Evolutionary conservation across 2,888 invertebrate species (phyloP), one percentile per base, ranked within the genome.

Genomic region (Drosophila subsilvestris): DNA sequence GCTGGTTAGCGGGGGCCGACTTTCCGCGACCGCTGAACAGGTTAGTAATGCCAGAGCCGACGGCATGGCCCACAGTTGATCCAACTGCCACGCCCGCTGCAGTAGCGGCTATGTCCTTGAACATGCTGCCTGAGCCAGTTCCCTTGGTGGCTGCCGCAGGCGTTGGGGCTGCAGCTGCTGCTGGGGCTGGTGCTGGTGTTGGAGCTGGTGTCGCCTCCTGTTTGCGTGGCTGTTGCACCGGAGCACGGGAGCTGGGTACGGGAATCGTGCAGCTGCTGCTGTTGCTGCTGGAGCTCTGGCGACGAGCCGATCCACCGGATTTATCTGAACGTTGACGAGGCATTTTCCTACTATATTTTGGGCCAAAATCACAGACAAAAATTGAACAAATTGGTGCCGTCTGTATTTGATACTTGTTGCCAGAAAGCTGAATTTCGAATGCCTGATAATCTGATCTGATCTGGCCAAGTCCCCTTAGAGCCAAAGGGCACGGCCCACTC

Each of bases 51-150:
- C 86, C 75, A 17, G 88, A 83, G 3, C 85, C 85, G 20, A 86
- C 86, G 2, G 81, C 88, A 59, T 86, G 85, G 2, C 85, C 85
- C 32, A 86, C 88, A 1, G 85, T 86, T 0, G 85, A 86, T 44
- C 85, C 85, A 8, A 83, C 85, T 10, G 85, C 85, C 5, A 86
- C 88, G 14, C 85, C 85, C 1, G 85, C 80, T 4, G 85, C 85
- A 9, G 88, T 86, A 14, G 88, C 76, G 6, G 85, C 85, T 83
- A 86, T 86, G 14, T 86, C 81, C 69, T 78, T 87, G 63, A 86
- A 83, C 20, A 75, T 25, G 10, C 81, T 83, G 6, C 75, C 53
- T 0, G 79, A 66, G 12, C 63, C 63, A 18, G 79, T 77, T 0
- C 82, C 86, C 7, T 82, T 48, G n/a, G 61, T 55, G 17, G 57